Evolutionary conservation across 2,888 invertebrate species (phyloP).

Genomic region (Ectemnius continuus): DNA sequence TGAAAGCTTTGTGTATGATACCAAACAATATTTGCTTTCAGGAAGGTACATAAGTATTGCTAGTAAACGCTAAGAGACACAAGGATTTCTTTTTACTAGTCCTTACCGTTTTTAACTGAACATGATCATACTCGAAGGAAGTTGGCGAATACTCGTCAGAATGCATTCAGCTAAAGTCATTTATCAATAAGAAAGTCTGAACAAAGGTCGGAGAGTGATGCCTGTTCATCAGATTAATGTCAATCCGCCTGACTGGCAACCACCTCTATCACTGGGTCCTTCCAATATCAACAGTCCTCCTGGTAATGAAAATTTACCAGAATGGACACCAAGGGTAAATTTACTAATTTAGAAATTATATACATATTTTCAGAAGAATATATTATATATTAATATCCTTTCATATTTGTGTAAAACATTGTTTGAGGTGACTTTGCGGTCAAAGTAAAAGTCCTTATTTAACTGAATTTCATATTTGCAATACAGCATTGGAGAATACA

Average conservation of each 20-base stretch:
- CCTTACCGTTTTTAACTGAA: slow-evolving; percentile 26
- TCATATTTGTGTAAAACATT: background rate
- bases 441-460: background rate
- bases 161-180: slow-evolving; percentile 51
- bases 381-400: background rate
- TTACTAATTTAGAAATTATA: background rate
- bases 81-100: slow-evolving; percentile 18
- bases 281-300: slow-evolving; percentile 68
- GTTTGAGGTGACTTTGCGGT: background rate
- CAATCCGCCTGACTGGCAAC: slow-evolving; percentile 75
- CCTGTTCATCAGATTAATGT: slow-evolving; percentile 75
- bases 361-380: background rate
- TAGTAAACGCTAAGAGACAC: slow-evolving; percentile 29
- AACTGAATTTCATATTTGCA: slow-evolving; percentile 5
- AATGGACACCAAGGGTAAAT: slow-evolving; percentile 71
- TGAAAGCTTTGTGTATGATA: background rate
- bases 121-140: slow-evolving; percentile 40
- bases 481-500: slow-evolving; percentile 1
- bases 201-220: slow-evolving; percentile 65
- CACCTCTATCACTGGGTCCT: slow-evolving; percentile 67
- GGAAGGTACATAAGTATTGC: slow-evolving; percentile 36
- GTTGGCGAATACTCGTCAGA: slow-evolving; percentile 36
- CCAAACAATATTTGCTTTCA: slow-evolving; percentile 44
- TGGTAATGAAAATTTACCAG: slow-evolving; percentile 66
- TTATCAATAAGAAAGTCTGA: slow-evolving; percentile 49